Evolutionary conservation across 2,113 vertebrate genomes (phyloP), one percentile per base, ranked within the genome.

Genomic region (Epinephelus moara): DNA sequence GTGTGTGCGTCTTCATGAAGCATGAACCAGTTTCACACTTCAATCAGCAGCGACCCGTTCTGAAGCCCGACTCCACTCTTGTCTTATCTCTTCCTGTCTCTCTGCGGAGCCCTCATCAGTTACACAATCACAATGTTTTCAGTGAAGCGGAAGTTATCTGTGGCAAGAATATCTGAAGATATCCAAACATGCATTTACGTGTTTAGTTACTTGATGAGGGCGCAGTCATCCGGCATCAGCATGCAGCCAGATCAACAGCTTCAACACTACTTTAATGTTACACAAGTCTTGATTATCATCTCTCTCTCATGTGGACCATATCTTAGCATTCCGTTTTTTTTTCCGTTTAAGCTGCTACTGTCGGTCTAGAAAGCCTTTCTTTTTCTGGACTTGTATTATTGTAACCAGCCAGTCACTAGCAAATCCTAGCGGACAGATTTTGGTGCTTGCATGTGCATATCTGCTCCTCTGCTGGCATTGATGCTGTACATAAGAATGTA

Each of bases 401-500:
- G 68, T 86, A 53, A 78, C 85, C 27, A 70, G 70, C 70, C 77
- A 17, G 47, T 75, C 60, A 47, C 52, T 63, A 62, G 78, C 47
- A 18, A 18, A 47, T 63, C 62, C 59, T 47, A 55, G 73, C 27
- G 11, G 71, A 75, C 68, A 63, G 69, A 68, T 30, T 55, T 62
- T 57, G 81, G 80, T 89, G 89, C 85, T 83, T 77, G 88, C 90
- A 88, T 88, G 90, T 80, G 74, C 78, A 70, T 80, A 68, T 72
- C 67, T 71, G 77, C 74, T 60, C 67, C 45, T 81, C 17, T 0
- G 37, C 71, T 74, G 67, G 81, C 66, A 33, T 2, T 33, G 19
- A 42, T 13, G 70, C 42, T 91, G 89, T 92, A 91, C 33, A 88
- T 91, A 88, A 78, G 50, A 80, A 72, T 71, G 77, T 89, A 78